Conservation (phyloP, 2,113 vertebrate genomes). For the Vicugna pacos region DNA sequence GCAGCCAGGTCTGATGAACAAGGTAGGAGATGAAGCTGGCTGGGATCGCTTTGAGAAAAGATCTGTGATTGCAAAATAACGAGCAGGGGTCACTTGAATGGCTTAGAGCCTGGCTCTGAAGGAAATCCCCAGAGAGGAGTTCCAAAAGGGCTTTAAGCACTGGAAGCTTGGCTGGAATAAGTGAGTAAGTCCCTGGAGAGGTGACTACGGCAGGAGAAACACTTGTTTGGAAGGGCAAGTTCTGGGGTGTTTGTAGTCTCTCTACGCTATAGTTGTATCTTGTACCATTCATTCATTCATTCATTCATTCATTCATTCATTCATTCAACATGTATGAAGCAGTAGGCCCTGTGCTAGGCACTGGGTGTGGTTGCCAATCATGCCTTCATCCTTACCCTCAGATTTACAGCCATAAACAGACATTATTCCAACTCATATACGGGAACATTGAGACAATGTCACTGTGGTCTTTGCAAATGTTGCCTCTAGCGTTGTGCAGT, state of each 20-base stretch:
- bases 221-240: not conserved
- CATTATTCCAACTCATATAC: no score
- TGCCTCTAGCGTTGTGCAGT: not conserved
- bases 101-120: not conserved
- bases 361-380: not conserved
- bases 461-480: not conserved
- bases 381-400: not conserved
- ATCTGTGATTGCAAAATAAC: not conserved
- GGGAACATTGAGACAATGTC: not conserved
- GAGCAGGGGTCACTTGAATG: not conserved
- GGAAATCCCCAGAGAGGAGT: not conserved
- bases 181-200: not conserved
- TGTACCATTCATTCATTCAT: not conserved
- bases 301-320: not conserved
- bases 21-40: not conserved
- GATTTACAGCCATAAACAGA: not conserved
- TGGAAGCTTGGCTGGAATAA: not conserved
- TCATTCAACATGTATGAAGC: not conserved
- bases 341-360: not conserved
- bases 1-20: not conserved
- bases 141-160: not conserved
- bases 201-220: not conserved
- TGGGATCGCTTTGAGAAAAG: not conserved
- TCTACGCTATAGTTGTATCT: not conserved
- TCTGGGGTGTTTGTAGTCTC: not conserved